A percentile compares a stretch with the other conserved stretches of the same genome.
Conservation (phyloP, 2,113 vertebrate genomes). For the Microcebus tavaratra region DNA sequence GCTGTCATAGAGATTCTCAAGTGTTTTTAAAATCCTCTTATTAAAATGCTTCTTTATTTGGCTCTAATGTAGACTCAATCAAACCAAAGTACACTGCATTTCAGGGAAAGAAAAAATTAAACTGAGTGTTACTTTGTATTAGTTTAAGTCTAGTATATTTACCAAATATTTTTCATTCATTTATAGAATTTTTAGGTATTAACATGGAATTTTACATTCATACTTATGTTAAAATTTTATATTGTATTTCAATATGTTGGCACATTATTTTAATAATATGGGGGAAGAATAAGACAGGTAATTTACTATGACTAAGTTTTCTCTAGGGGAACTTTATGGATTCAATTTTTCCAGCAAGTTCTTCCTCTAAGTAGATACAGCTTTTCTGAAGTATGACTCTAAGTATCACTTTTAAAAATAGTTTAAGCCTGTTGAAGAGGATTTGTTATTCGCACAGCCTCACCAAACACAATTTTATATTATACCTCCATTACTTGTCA, state of each 20-base stretch:
- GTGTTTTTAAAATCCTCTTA: neutral
- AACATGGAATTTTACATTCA: neutral
- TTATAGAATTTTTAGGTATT: neutral
- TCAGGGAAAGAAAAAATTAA: neutral
- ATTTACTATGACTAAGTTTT: neutral
- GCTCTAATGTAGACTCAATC: neutral
- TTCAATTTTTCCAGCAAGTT: neutral
- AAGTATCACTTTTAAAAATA: neutral
- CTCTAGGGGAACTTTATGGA: neutral
- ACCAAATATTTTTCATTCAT: neutral
- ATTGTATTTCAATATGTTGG: neutral
- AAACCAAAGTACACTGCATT: neutral
- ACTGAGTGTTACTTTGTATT: neutral
- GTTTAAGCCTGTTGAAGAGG: neutral
- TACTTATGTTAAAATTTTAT: neutral
- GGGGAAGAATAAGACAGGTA: neutral
- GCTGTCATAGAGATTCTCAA: neutral
- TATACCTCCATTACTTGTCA: neutral
- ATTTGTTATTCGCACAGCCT: neutral
- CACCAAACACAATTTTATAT: neutral
- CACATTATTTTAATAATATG: neutral
- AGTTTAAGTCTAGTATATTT: neutral
- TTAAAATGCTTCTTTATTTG: constrained; percentile 45
- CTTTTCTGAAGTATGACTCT: neutral
- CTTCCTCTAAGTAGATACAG: neutral